These are phyloP conservation scores for Drosophila fungiperda DNA, from an alignment of 2,888 invertebrate genomes.

Conservation along the genomic window DNA sequence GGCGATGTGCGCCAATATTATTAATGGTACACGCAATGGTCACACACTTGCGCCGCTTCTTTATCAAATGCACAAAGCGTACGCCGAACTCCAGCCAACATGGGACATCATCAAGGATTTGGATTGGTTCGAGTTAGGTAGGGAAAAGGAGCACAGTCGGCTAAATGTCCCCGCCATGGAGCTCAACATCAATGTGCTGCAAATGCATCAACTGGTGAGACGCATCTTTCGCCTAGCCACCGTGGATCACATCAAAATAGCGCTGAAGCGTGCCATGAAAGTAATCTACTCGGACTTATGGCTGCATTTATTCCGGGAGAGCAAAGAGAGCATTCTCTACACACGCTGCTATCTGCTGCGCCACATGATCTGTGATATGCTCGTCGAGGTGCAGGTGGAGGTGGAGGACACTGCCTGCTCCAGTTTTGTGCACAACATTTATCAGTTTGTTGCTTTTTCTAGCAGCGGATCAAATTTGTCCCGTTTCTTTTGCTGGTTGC, in stretches of 20 bases:
- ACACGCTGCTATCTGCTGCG: constrained; percentile 58
- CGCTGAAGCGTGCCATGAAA: constrained; percentile 49
- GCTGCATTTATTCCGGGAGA: constrained; percentile 59
- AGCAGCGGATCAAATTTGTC: constrained; percentile 26
- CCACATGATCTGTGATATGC: constrained; percentile 65
- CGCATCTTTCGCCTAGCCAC: constrained; percentile 57
- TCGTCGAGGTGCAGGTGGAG: not conserved
- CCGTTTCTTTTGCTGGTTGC: constrained; percentile 50
- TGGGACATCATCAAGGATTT: constrained; percentile 57
- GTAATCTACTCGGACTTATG: constrained; percentile 49
- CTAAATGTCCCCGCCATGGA: constrained; percentile 18
- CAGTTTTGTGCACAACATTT: constrained; percentile 59
- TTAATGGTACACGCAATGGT: constrained; percentile 50
- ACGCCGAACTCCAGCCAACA: constrained; percentile 50
- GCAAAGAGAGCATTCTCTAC: constrained; percentile 51
- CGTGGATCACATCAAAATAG: constrained; percentile 40
- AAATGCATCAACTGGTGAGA: constrained; percentile 59
- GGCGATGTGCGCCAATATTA: constrained; percentile 47
- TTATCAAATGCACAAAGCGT: constrained; percentile 54
- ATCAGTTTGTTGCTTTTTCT: constrained; percentile 26
- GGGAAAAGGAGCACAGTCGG: not conserved
- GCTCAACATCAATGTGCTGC: constrained; percentile 35
- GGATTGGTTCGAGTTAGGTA: constrained; percentile 49
- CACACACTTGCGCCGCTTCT: constrained; percentile 51
- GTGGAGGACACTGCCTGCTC: constrained; percentile 12